A percentile compares a stretch with the other conserved stretches of the same genome.
These are phyloP conservation scores for Psittacula derbiana DNA, from an alignment of 2,797 vertebrate species.

Conservation along the genomic window DNA sequence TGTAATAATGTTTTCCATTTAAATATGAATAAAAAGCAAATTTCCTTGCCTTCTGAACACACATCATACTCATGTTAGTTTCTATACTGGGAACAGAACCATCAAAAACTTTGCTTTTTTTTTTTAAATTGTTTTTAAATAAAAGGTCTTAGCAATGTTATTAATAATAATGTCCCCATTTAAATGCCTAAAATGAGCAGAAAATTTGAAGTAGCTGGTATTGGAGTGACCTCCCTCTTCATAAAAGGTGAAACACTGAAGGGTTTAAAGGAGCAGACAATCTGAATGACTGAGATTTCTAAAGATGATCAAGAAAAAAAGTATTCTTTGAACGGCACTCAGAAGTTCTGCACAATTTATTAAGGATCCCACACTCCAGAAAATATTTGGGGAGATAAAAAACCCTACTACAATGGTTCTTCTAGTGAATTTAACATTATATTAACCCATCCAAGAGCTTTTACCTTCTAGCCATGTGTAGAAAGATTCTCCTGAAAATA, in stretches of 20 bases:
- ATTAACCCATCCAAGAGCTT: not conserved
- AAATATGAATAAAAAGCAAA: not conserved
- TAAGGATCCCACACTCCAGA: not conserved
- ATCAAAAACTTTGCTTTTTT: not conserved
- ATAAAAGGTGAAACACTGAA: not conserved
- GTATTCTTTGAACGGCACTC: not conserved
- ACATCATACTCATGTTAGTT: not conserved
- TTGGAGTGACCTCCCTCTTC: not conserved
- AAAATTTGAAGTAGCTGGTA: not conserved
- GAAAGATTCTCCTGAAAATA: conserved; percentile 87
- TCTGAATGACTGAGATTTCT: not conserved
- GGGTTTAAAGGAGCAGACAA: not conserved
- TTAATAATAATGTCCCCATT: not conserved
- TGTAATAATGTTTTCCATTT: not conserved
- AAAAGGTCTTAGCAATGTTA: not conserved
- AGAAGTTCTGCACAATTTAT: not conserved
- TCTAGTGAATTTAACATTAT: not conserved
- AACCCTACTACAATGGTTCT: not conserved
- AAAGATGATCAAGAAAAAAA: not conserved
- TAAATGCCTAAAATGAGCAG: not conserved
- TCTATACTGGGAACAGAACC: not conserved
- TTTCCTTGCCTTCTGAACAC: not conserved
- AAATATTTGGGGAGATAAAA: not conserved
- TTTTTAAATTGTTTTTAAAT: not conserved
- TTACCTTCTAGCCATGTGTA: conserved; percentile 96